phyloP scores from a whole-genome alignment of 53 echinoderm and acorn worm species.

The Paracentrotus lividus region DNA sequence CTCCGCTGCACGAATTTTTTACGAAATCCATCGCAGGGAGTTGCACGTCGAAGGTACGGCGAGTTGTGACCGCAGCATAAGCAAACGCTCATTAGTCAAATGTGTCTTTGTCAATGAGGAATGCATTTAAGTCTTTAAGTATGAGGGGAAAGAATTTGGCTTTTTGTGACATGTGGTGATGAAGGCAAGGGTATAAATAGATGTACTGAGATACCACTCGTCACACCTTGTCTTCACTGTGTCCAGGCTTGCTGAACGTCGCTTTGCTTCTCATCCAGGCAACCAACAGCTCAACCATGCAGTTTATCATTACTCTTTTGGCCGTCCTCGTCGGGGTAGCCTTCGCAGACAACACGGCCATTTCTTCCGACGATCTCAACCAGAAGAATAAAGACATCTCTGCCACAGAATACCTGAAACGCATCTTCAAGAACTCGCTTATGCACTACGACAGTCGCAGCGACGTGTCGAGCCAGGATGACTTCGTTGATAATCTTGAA shows the following conservation, averaged over 20 bases:
- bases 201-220: not conserved
- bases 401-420: not conserved
- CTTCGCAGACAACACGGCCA: not conserved
- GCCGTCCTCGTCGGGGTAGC: conserved; percentile 26
- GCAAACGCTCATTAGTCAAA: too few species aligned
- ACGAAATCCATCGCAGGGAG: not conserved
- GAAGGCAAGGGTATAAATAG: not conserved
- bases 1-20: not conserved
- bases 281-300: not conserved
- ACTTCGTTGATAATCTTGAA: too few species aligned
- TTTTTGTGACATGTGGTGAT: not conserved
- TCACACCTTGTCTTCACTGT: conserved; percentile 9
- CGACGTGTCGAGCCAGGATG: too few species aligned
- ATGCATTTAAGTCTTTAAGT: too few species aligned
- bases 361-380: not conserved
- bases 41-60: too few species aligned
- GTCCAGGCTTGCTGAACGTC: not conserved
- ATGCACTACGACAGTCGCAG: too few species aligned
- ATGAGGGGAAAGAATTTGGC: too few species aligned
- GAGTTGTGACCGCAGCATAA: too few species aligned
- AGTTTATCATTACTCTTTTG: not conserved
- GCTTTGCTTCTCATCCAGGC: not conserved
- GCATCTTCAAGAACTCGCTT: not conserved
- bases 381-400: conserved; percentile 1
- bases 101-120: too few species aligned